Conservation (phyloP, 2,888 invertebrate genomes). For the Pseudococcus jackbeardsleyi region DNA sequence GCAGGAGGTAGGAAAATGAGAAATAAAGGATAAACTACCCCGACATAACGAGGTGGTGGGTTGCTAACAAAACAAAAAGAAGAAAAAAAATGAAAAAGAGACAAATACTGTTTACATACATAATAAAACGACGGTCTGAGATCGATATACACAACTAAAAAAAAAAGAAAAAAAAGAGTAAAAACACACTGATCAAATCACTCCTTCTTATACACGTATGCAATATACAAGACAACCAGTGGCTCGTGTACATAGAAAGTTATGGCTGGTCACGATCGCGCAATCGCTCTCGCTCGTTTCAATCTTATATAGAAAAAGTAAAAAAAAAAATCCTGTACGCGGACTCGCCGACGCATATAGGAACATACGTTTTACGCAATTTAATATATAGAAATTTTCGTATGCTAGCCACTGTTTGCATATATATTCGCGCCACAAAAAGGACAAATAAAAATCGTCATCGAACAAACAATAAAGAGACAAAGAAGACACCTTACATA, state of each 20-base stretch:
- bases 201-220: conserved; percentile 8
- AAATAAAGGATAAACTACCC: not conserved
- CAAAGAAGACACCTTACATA: not conserved
- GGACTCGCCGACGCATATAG: not conserved
- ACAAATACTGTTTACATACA: conserved; percentile 61
- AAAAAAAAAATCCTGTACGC: not conserved
- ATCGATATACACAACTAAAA: conserved; percentile 58
- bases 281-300: not conserved
- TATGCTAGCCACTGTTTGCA: not conserved
- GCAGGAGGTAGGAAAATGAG: not conserved
- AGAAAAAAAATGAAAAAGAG: conserved; percentile 47
- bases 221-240: conserved; percentile 16
- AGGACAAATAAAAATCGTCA: not conserved
- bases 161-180: conserved; percentile 12
- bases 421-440: not conserved
- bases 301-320: too few relatives aligned
- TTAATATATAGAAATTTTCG: not conserved
- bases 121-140: conserved; percentile 56
- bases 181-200: conserved; percentile 61
- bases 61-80: conserved; percentile 3
- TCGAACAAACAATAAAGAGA: not conserved
- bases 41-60: not conserved
- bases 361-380: not conserved
- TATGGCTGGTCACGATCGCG: conserved; percentile 49
- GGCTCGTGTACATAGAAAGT: conserved; percentile 48